Evolutionary conservation across 2,888 invertebrate species (phyloP).

Genomic region (Sialis fuliginosa): DNA sequence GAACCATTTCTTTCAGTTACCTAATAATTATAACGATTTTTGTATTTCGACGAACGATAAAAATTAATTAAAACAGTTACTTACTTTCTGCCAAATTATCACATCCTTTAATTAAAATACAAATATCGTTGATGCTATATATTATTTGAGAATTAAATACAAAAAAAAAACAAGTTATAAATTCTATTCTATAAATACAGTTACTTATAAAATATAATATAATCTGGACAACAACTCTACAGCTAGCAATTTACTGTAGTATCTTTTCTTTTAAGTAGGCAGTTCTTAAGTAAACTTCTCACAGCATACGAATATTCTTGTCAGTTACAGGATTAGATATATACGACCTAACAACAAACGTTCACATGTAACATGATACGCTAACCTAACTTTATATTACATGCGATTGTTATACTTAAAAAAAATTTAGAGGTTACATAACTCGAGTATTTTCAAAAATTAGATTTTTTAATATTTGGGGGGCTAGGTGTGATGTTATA

Average conservation of each 20-base stretch:
- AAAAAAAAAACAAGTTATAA: neutral
- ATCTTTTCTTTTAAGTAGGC: conserved; percentile 8
- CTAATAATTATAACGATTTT: too few species aligned
- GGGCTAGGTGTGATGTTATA: too few species aligned
- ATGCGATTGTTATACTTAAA: conserved; percentile 11
- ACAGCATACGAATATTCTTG: conserved; percentile 44
- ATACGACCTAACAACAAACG: conserved; percentile 33
- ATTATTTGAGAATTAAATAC: neutral
- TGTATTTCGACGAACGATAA: too few species aligned
- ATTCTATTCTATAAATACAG: neutral
- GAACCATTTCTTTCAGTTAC: too few species aligned
- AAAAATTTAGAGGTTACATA: conserved; percentile 10
- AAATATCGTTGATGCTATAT: neutral
- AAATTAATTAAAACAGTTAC: too few species aligned
- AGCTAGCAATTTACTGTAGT: conserved; percentile 5
- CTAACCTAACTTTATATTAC: conserved; percentile 3
- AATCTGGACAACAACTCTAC: conserved; percentile 8
- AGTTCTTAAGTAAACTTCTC: conserved; percentile 16
- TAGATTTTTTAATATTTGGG: too few species aligned
- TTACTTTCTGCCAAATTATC: too few species aligned
- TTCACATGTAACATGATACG: neutral
- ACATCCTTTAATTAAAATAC: too few species aligned
- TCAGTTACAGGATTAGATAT: conserved; percentile 46
- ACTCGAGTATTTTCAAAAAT: neutral
- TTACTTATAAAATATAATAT: conserved; percentile 3